Evolutionary conservation across 2,797 vertebrate genomes (phyloP), one percentile per base, ranked within the genome.

Genomic region (Babyrousa celebensis): DNA sequence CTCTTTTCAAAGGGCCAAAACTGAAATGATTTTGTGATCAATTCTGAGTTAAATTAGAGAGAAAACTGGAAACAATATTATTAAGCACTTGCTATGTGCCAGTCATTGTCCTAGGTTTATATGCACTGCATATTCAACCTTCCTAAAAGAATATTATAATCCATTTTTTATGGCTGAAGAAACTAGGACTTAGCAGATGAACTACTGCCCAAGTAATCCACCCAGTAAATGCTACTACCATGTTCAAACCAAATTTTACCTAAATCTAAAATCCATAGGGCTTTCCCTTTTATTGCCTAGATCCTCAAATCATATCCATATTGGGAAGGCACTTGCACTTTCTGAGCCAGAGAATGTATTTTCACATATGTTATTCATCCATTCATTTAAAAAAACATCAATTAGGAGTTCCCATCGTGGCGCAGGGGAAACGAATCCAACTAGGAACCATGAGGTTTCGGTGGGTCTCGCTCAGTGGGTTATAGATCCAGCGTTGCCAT

Each of bases 1-100:
- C 65, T 48, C 27, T 83, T 93, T 96, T 80, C 65, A 77, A 91
- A 86, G 60, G 40, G 18, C 29, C 75, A 65, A 91, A 89, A 93
- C 16, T 70, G 32, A 56, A 83, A 58, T 85, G 70, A 16, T 68
- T 91, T 95, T 91, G 63, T 86, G 27, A 71, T 82, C 29, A 86
- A 43, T 84, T 27, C 62, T 71, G 29, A 92, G 20, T 75, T 80
- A 92, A 92, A 87, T 67, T 29, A 85, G 23, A 71, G 54, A 85
- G 32, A 89, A 67, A 95, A 74, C 71, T 16, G 36, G 54, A 83
- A 92, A 52, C 3, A 78, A 52, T 58, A 85, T 56, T 77, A 87
- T 87, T 23, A 94, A 87, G 29, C 27, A 62, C 62, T 82, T 68
- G 43, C 17, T 71, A 14, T 32, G 2, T 91, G 48, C 9, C 25